Evolutionary conservation across 1,140 invertebrate species (phyloP).

Genomic region (Pachyrhynchus sulphureomaculatus): DNA sequence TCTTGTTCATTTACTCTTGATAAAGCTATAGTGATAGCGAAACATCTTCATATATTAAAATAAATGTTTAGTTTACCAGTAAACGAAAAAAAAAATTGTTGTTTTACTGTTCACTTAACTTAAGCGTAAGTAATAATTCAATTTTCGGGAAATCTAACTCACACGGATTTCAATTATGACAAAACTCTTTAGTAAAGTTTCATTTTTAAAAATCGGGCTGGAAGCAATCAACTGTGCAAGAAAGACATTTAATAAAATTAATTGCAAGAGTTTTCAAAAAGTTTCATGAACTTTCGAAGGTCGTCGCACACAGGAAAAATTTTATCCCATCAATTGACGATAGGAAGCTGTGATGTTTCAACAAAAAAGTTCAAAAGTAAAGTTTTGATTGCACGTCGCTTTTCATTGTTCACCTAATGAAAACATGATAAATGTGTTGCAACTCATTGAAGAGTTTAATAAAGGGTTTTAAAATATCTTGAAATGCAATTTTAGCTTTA

Average conservation of each 20-base stretch:
- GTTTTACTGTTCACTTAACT: too few species aligned
- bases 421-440: slow-evolving; percentile 8
- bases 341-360: not conserved
- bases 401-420: slow-evolving; percentile 1
- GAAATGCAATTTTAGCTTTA: not conserved
- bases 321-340: not conserved
- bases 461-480: not conserved
- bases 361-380: not conserved
- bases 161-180: too few species aligned
- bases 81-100: too few species aligned
- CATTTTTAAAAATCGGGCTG: not conserved
- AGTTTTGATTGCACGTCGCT: slow-evolving; percentile 8
- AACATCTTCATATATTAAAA: too few species aligned
- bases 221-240: not conserved
- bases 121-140: too few species aligned
- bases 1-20: too few species aligned
- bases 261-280: not conserved
- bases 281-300: not conserved
- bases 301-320: not conserved
- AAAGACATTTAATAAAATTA: not conserved
- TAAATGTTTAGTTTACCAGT: too few species aligned
- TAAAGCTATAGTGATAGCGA: too few species aligned
- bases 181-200: not conserved
- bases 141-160: too few species aligned
- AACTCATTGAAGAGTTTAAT: not conserved